Conservation (phyloP, 2,797 vertebrate genomes). For the Poecilia gillii region DNA sequence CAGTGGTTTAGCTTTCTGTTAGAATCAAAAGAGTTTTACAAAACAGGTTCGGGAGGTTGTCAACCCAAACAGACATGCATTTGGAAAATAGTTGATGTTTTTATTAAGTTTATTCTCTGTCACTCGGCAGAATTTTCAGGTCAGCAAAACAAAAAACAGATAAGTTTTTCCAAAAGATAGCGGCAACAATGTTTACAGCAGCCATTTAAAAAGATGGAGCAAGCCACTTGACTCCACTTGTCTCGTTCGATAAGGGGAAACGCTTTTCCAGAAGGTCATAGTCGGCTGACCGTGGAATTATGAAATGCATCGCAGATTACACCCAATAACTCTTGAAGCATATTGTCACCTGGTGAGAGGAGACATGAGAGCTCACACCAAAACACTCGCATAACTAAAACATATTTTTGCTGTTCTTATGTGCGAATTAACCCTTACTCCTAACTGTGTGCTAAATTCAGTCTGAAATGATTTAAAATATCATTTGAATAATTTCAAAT, state of each 20-base stretch:
- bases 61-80: neutral
- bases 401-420: neutral
- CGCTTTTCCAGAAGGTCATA: neutral
- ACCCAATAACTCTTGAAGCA: neutral
- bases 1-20: neutral
- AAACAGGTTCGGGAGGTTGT: neutral
- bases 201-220: neutral
- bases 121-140: neutral
- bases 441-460: neutral
- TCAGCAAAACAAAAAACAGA: neutral
- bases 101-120: neutral
- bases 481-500: neutral
- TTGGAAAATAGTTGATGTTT: neutral
- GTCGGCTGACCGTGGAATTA: conserved; percentile 1
- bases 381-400: neutral
- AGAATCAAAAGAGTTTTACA: neutral
- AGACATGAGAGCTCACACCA: neutral
- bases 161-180: neutral
- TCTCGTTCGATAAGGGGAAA: neutral
- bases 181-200: neutral
- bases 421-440: neutral
- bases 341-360: neutral
- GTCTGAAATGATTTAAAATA: neutral
- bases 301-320: neutral
- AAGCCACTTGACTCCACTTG: conserved; percentile 1